A percentile compares a stretch with the other conserved stretches of the same genome.
phyloP scores from a whole-genome alignment of 2,797 vertebrate species.

The Danio jaintianensis region DNA sequence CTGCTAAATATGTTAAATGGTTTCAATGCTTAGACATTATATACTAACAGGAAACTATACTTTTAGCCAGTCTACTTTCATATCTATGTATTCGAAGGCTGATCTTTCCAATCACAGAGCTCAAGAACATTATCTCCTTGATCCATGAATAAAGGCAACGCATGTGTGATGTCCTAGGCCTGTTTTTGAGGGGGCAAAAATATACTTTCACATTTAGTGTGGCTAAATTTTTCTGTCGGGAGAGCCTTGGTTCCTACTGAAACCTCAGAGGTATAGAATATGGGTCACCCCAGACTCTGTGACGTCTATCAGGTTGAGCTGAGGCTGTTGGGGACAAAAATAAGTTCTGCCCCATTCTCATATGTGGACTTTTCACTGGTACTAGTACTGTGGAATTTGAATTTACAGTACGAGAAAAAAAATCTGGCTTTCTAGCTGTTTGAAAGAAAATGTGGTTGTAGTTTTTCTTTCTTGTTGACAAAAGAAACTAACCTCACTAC shows the following conservation, averaged over 20 bases:
- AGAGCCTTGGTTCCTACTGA: conserved; percentile 9
- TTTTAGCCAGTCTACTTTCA: not conserved
- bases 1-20: not conserved
- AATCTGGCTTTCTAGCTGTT: not conserved
- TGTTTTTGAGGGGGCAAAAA: conserved; percentile 23
- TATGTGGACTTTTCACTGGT: not conserved
- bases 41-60: not conserved
- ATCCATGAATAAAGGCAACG: not conserved
- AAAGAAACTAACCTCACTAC: not conserved
- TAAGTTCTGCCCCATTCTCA: conserved; percentile 23
- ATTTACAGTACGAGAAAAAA: not conserved
- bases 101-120: not conserved
- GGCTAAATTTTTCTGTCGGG: not conserved
- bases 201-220: conserved; percentile 14
- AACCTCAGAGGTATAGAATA: conserved; percentile 48
- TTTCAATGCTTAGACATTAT: not conserved
- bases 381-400: not conserved
- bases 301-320: conserved; percentile 25
- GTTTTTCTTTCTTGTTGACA: not conserved
- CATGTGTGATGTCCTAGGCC: not conserved
- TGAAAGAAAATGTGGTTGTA: not conserved
- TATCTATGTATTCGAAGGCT: not conserved
- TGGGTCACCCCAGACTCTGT: conserved; percentile 49
- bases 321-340: conserved; percentile 21
- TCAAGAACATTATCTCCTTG: conserved; percentile 9